Percentiles rank a stretch among this genome's conserved stretches.
Conservation (phyloP, 2,113 vertebrate genomes). For the Alaudala cheleensis region DNA sequence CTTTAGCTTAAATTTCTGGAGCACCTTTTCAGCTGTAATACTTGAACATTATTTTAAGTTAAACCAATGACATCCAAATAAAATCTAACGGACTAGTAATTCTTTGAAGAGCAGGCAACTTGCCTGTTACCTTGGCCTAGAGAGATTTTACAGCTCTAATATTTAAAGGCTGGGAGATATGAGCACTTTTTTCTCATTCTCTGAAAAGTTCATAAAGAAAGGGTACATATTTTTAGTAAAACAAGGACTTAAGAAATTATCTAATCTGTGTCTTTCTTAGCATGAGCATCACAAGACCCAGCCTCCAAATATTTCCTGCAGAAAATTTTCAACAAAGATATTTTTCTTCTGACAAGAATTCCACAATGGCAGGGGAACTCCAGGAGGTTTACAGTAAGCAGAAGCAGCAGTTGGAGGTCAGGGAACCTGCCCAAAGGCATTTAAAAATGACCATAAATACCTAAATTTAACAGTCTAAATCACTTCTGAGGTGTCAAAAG, state of each 20-base stretch:
- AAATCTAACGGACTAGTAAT: not conserved
- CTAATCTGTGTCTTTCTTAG: not conserved
- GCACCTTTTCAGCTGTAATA: not conserved
- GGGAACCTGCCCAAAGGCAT: not conserved
- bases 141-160: not conserved
- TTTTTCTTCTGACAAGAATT: not conserved
- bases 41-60: not conserved
- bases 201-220: not conserved
- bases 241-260: not conserved
- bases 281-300: not conserved
- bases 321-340: not conserved
- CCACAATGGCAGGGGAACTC: not conserved
- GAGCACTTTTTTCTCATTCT: not conserved
- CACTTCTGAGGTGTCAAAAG: not conserved
- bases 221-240: not conserved
- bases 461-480: not conserved
- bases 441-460: not conserved
- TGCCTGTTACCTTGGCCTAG: not conserved
- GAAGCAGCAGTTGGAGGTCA: not conserved
- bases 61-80: not conserved
- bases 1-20: not conserved
- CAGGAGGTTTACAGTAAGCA: not conserved
- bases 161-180: not conserved
- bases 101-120: not conserved
- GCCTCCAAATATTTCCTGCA: not conserved